These are phyloP conservation scores for Rhombomys opimus DNA, from an alignment of 2,113 vertebrate genomes.

Conservation along the genomic window DNA sequence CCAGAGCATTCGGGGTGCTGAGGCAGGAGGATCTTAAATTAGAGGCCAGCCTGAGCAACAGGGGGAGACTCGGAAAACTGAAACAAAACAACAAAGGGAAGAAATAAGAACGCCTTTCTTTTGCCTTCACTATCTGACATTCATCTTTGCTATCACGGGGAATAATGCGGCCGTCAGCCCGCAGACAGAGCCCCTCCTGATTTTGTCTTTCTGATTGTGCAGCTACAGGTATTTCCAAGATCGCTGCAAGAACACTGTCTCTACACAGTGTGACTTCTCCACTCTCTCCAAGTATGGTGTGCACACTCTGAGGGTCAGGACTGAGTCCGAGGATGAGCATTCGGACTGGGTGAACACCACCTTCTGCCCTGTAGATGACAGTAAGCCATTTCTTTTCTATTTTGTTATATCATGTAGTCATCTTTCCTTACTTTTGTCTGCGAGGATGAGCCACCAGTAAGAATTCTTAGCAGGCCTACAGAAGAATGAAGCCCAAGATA, in stretches of 20 bases:
- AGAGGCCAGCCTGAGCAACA: not conserved
- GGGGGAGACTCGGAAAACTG: not conserved
- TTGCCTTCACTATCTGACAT: accelerated
- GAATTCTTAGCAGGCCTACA: not conserved
- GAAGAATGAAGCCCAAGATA: too few relatives aligned
- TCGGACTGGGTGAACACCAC: constrained; percentile 81
- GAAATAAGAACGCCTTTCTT: not conserved
- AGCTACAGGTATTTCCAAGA: constrained; percentile 51
- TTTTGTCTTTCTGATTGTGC: not conserved
- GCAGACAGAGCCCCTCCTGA: not conserved
- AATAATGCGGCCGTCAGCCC: not conserved
- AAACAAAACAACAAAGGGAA: not conserved
- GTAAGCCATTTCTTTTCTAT: constrained; percentile 79
- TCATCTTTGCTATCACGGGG: not conserved
- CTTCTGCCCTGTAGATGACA: constrained; percentile 86
- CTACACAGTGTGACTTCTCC: constrained; percentile 81
- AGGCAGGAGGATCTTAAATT: not conserved
- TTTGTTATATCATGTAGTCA: accelerated
- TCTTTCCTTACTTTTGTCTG: not conserved
- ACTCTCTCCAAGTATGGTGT: constrained; percentile 72
- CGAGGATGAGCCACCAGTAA: not conserved
- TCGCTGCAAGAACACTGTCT: not conserved
- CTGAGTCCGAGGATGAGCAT: constrained; percentile 5
- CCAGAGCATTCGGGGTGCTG: too few relatives aligned
- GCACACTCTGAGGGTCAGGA: constrained; percentile 79